Evolutionary conservation across 2,888 invertebrate genomes (phyloP), one percentile per base, ranked within the genome.

Genomic region (Heliconius ismenius): DNA sequence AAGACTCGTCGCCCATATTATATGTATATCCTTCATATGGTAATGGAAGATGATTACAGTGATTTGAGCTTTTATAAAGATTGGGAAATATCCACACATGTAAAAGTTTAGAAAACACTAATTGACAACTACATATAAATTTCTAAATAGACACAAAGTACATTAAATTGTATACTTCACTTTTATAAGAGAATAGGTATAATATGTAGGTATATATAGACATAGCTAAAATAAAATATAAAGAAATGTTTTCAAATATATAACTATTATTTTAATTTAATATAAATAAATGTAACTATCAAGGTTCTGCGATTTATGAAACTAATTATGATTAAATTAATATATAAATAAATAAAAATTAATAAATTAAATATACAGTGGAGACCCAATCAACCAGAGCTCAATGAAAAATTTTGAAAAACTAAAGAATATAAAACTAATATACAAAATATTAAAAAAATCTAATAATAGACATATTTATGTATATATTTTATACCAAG

Each of bases 41-140:
- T 58, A 70, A 24, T 70, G 70, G 70, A 70, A 70, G 78, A 79
- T 73, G 58, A 73, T 67, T 73, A 74, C 36, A 64, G 74, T 28
- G 54, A 76, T 60, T 78, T 78, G 74, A 75, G 58, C 65, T 39
- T 76, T 63, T 58, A 69, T 26, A 58, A 69, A 81, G 74, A 79
- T 62, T 75, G 84, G 81, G 84, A 83, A 81, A 81, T 79, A 80
- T 58, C 58, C 36, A 73, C 67, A 69, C 81, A 83, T 85, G 82
- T 86, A 83, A 81, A 84, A 79, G 77, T 81, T 81, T 84, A 83
- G 80, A 84, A 87, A 87, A 87, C 81, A 77, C 81, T 86, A 87
- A 85, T 88, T 86, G 85, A 87, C 85, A 80, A 84, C 83, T 82
- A 83, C 82, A 82, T 80, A 87, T 80, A 86, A 86, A 84, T 85